Percentiles rank a stretch among this genome's conserved stretches.
phyloP scores from a whole-genome alignment of 2,797 vertebrate genomes.

The Antrozous pallidus region DNA sequence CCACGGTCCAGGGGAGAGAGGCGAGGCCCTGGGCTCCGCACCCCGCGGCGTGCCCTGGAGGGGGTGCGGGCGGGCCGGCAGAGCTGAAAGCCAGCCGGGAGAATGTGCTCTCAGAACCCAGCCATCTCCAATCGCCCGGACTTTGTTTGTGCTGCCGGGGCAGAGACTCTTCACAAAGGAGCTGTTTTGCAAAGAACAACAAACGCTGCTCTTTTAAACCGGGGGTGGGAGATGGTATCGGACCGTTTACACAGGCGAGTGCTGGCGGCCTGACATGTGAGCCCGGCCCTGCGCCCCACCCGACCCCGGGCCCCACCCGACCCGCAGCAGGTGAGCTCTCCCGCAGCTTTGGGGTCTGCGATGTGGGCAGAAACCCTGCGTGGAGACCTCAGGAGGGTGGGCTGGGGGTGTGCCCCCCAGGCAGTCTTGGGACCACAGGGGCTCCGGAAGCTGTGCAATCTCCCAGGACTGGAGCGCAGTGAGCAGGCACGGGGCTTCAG shows the following conservation, averaged over 20 bases:
- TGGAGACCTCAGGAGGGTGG: neutral
- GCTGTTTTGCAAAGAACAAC: slow-evolving; percentile 71
- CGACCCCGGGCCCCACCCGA: neutral
- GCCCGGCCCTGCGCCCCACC: neutral
- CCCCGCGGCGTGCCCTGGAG: neutral
- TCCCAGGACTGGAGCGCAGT: neutral
- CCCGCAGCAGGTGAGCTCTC: neutral
- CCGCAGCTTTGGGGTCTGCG: neutral
- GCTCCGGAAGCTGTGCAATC: neutral
- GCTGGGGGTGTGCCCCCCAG: neutral
- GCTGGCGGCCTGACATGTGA: slow-evolving; percentile 64
- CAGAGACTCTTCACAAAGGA: slow-evolving; percentile 67
- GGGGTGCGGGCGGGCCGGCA: too few relatives aligned
- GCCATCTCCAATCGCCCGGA: slow-evolving; percentile 34
- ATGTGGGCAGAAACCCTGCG: neutral
- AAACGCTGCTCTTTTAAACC: slow-evolving; percentile 70
- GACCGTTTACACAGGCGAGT: slow-evolving; percentile 59
- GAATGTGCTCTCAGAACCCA: slow-evolving; percentile 55
- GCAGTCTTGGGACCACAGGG: neutral
- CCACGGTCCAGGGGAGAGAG: neutral
- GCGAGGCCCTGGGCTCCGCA: neutral
- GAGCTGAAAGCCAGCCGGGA: neutral
- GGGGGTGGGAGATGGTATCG: slow-evolving; percentile 61
- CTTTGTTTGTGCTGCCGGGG: slow-evolving; percentile 54
- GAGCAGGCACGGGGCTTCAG: neutral